Base-by-base conservation (phyloP, 1,140 invertebrate species). In the Andricus grossulariae region DNA sequence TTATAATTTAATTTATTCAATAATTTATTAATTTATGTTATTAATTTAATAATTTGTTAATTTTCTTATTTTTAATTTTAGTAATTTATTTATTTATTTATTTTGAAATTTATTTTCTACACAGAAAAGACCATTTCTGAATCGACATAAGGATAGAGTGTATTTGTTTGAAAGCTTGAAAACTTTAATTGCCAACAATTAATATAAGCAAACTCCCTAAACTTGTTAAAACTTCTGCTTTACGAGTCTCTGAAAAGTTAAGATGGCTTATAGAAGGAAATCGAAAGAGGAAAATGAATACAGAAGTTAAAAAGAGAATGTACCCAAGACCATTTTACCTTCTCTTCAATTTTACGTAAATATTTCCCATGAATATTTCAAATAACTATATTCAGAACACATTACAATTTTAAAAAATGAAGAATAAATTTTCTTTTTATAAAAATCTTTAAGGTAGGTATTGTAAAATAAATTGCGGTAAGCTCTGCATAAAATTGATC, bases 181-280 rank as follows among this genome's bases (percentile, higher is more conserved):
- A 83, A 83, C 82, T 82, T 83, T 82, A 83, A 82, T 80, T 80
- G 79, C 66, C 77, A 16, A 77, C 80, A 83, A 83, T 83, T 83
- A 83, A 79, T 80, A 78, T 82, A 82, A 80, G 75, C 79, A 80
- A 82, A 75, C 78, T 51, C 66, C 76, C 78, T 76, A 80, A 75
- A 83, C 78, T 80, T 77, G 77, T 76, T 73, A 74, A 73, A 83
- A 82, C 80, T 83, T 83, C 80, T 79, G 73, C 80, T 71, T 81
- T 71, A 52, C 78, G 75, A 77, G 54, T 76, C 21, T 55, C 55
- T 21, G 32, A 15, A 66, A 66, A 80, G 78, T 78, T 80, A 75
- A 78, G 71, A 80, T 80, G 70, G 73, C 78, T 39, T 66, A 12
- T 39, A 60, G 39, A 39, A 19, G 32, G 32, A 66, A 66, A 45